phyloP scores from a whole-genome alignment of 2,888 invertebrate species.

The Eupeodes luniger region DNA sequence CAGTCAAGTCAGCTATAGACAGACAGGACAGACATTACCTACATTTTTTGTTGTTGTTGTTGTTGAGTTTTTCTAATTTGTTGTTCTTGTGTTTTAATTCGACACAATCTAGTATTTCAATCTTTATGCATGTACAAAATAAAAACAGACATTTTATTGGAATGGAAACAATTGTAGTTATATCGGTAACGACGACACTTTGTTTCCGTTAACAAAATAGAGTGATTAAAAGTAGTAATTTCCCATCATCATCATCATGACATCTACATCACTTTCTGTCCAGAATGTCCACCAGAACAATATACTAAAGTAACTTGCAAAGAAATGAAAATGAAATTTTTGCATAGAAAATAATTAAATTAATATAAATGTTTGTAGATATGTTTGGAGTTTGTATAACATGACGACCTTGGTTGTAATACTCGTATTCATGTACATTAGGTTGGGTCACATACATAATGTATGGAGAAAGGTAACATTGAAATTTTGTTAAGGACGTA shows the following conservation, averaged over 20 bases:
- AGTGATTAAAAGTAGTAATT: conserved; percentile 11
- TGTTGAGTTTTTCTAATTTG: conserved; percentile 2
- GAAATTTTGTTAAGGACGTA: no score
- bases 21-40: background rate
- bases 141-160: conserved; percentile 16
- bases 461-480: no score
- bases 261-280: background rate
- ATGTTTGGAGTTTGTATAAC: no score
- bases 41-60: background rate
- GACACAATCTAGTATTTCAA: conserved; percentile 31
- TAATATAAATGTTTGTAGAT: no score
- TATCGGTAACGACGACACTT: background rate
- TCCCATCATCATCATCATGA: background rate
- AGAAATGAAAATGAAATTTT: no score
- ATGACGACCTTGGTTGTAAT: no score
- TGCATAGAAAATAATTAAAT: no score
- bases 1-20: background rate
- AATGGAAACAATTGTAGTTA: background rate
- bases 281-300: no score
- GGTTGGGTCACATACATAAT: no score
- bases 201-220: conserved; percentile 14
- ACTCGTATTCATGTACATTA: no score
- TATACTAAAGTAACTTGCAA: no score
- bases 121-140: background rate
- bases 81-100: background rate